Conservation (phyloP, 23 tunicate genomes). For the Botrylloides violaceus region DNA sequence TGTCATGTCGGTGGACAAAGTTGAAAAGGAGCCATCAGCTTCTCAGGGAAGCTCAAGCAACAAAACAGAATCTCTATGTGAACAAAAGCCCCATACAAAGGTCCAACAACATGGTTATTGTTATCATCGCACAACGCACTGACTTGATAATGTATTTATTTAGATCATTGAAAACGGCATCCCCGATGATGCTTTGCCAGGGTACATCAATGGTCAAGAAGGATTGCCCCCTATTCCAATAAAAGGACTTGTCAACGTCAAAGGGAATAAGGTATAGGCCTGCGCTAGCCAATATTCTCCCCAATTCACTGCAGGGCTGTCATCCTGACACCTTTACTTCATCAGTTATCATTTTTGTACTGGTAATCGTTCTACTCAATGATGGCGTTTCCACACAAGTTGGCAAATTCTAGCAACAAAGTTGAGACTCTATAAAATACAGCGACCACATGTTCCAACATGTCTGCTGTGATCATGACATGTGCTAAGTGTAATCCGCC, state of each 20-base stretch:
- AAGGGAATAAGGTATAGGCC: constrained; percentile 47
- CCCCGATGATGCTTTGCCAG: constrained; percentile 93
- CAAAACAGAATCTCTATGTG: constrained; percentile 58
- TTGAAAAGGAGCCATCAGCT: constrained; percentile 27
- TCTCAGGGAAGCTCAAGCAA: constrained; percentile 1
- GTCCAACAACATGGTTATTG: constrained; percentile 11
- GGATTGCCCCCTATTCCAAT: constrained; percentile 51
- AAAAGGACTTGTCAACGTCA: constrained; percentile 61
- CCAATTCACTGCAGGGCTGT: neutral
- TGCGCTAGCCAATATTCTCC: neutral
- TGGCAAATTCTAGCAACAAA: too few species aligned
- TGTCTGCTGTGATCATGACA: too few species aligned
- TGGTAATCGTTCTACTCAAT: too few species aligned
- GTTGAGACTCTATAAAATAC: too few species aligned
- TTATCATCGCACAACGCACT: neutral
- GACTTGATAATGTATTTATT: too few species aligned
- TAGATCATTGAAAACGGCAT: constrained; percentile 67
- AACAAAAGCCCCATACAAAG: constrained; percentile 65
- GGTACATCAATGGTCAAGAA: constrained; percentile 79
- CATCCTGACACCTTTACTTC: too few species aligned
- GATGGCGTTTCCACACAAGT: too few species aligned
- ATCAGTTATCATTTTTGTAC: too few species aligned
- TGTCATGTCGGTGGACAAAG: constrained; percentile 43
- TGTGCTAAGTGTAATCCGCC: too few species aligned
- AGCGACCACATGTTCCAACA: too few species aligned